These are phyloP conservation scores for Scaptomyza polygonia DNA, from an alignment of 2,888 invertebrate genomes.

Conservation along the genomic window DNA sequence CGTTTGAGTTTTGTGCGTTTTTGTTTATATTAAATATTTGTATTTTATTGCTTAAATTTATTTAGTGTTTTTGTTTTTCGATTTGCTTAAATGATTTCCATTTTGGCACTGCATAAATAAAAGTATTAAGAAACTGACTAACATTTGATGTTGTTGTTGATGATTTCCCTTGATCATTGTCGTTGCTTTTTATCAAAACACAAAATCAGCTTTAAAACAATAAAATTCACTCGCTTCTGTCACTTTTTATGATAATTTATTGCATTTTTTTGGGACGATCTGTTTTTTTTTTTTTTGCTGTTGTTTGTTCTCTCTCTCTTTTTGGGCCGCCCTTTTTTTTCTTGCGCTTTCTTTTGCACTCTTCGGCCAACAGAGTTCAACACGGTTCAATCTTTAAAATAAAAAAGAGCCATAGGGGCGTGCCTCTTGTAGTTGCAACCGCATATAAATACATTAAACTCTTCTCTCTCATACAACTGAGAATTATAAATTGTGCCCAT, in stretches of 20 bases:
- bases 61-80: constrained; percentile 9
- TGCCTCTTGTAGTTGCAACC: constrained; percentile 38
- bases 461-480: constrained; percentile 5
- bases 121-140: constrained; percentile 3
- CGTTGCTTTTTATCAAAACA: constrained; percentile 22
- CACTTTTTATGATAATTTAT: constrained; percentile 69
- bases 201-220: constrained; percentile 5
- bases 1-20: constrained; percentile 26
- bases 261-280: constrained; percentile 41
- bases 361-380: constrained; percentile 50
- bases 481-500: constrained; percentile 36
- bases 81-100: constrained; percentile 68
- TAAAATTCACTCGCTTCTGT: constrained; percentile 33
- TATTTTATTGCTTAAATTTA: constrained; percentile 25
- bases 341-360: constrained; percentile 52
- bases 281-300: constrained; percentile 34
- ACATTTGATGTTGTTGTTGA: constrained; percentile 21
- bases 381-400: constrained; percentile 55
- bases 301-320: constrained; percentile 37
- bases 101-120: constrained; percentile 59
- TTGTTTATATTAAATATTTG: constrained; percentile 24
- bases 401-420: constrained; percentile 28
- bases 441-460: constrained; percentile 48
- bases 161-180: constrained; percentile 18
- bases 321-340: constrained; percentile 42